A percentile compares a stretch with the other conserved stretches of the same genome.
Evolutionary conservation across 2,888 invertebrate species (phyloP).

Genomic region (Meteorus colon): DNA sequence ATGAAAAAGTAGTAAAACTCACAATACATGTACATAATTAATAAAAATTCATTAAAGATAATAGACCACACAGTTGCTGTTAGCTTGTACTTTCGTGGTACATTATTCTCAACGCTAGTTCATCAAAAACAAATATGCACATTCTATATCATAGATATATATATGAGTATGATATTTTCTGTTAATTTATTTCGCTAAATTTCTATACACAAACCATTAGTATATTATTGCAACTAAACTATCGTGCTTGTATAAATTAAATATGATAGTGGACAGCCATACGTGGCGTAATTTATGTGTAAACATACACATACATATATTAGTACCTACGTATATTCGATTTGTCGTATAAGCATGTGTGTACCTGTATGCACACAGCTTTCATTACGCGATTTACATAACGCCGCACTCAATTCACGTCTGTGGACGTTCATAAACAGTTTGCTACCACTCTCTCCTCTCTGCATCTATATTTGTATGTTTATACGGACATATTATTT

Average conservation of each 20-base stretch:
- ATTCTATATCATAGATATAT: constrained; percentile 53
- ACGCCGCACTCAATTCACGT: constrained; percentile 59
- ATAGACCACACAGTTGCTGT: constrained; percentile 56
- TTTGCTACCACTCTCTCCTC: not conserved
- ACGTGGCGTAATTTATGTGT: constrained; percentile 14
- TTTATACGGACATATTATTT: not conserved
- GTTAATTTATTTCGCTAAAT: constrained; percentile 63
- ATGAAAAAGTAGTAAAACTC: not conserved
- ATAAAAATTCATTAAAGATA: constrained; percentile 64
- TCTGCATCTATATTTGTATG: not conserved
- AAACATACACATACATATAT: constrained; percentile 11
- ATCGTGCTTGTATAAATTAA: constrained; percentile 53
- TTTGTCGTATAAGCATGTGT: not conserved
- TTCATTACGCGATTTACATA: constrained; percentile 61
- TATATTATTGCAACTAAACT: constrained; percentile 63
- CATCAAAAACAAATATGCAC: constrained; percentile 56
- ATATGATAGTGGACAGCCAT: constrained; percentile 24
- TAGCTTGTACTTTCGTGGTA: constrained; percentile 63
- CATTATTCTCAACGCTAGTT: constrained; percentile 57
- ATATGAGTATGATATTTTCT: constrained; percentile 49
- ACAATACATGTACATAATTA: constrained; percentile 16
- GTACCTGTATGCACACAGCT: constrained; percentile 36
- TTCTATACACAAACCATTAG: constrained; percentile 66
- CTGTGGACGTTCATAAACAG: constrained; percentile 46
- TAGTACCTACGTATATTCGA: constrained; percentile 22